These are phyloP conservation scores for Carposina sasakii DNA, from an alignment of 1,140 invertebrate genomes.

Conservation along the genomic window DNA sequence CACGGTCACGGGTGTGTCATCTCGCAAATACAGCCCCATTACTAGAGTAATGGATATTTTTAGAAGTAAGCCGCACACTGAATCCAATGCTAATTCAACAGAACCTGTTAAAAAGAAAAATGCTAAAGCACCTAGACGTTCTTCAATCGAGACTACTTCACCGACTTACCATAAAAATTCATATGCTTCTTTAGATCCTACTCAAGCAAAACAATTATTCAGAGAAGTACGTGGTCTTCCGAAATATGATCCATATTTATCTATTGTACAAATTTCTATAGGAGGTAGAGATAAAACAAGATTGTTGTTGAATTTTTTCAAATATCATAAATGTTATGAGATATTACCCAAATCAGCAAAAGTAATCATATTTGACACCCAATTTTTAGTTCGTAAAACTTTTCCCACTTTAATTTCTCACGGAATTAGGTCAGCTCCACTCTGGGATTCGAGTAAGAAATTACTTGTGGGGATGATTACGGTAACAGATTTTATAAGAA, in stretches of 20 bases:
- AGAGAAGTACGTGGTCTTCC: constrained; percentile 63
- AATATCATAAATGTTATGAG: constrained; percentile 67
- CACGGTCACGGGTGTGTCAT: constrained; percentile 62
- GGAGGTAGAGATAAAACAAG: constrained; percentile 65
- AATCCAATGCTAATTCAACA: constrained; percentile 34
- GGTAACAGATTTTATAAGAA: constrained; percentile 63
- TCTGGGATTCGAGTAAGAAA: constrained; percentile 64
- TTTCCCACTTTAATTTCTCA: constrained; percentile 64
- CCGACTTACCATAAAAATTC: constrained; percentile 68
- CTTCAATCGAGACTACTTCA: constrained; percentile 63
- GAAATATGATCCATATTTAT: constrained; percentile 65
- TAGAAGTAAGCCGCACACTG: constrained; percentile 50
- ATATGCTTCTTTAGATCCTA: constrained; percentile 58
- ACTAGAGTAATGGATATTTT: constrained; percentile 67
- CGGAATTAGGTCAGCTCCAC: constrained; percentile 60
- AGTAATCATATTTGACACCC: constrained; percentile 67
- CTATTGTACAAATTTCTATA: constrained; percentile 65
- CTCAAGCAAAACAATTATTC: constrained; percentile 64
- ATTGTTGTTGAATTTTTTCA: constrained; percentile 64
- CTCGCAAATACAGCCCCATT: constrained; percentile 59
- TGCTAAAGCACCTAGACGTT: constrained; percentile 46
- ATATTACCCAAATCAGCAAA: constrained; percentile 66
- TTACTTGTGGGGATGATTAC: constrained; percentile 63
- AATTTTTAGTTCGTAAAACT: constrained; percentile 65
- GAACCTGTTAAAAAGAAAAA: constrained; percentile 54